Evolutionary conservation across 2,113 vertebrate genomes (phyloP).

Genomic region (Danio rerio): DNA sequence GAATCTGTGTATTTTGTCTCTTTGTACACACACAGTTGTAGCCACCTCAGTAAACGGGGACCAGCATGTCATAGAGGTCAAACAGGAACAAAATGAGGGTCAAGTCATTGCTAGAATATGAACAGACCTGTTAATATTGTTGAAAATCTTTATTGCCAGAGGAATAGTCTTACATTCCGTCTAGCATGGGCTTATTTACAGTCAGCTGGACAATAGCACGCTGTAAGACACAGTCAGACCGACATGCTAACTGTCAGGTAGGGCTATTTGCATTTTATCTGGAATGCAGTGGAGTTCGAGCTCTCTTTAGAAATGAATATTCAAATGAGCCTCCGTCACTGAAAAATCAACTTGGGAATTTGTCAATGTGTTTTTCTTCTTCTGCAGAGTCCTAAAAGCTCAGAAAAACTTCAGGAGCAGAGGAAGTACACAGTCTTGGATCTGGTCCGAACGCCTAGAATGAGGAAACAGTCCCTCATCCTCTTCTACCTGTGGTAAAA

Average conservation of each 20-base stretch:
- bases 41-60: no score
- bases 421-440: constrained; percentile 64
- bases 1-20: no score
- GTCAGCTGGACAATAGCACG: no score
- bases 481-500: constrained; percentile 75
- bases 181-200: no score
- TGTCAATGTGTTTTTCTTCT: background rate
- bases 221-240: background rate
- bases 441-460: constrained; percentile 69
- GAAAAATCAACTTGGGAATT: background rate
- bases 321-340: background rate
- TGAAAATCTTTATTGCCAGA: no score
- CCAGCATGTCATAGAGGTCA: no score
- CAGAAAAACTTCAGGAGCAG: constrained; percentile 35
- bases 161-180: no score
- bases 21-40: no score
- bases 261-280: constrained; percentile 1
- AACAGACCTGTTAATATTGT: no score
- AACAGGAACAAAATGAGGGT: no score
- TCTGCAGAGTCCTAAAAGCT: constrained; percentile 55
- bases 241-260: background rate
- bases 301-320: background rate
- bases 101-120: no score
- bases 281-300: background rate
- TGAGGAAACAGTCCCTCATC: constrained; percentile 71